Conservation (phyloP, 2,888 invertebrate species). For the Hypomecis atomaria region DNA sequence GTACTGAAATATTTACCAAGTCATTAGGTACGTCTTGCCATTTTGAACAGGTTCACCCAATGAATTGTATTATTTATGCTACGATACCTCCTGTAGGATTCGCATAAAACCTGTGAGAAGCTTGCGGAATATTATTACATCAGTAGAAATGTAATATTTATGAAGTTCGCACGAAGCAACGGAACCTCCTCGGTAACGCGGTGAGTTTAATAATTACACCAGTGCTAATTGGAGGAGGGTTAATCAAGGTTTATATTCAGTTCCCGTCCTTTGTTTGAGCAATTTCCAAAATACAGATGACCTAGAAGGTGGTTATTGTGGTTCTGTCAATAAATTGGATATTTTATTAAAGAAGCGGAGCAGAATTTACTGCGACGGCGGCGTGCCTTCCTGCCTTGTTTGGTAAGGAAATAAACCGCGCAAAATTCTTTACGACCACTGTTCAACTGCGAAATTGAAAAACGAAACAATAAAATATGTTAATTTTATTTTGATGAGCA, state of each 20-base stretch:
- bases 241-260: constrained; percentile 31
- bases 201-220: constrained; percentile 43
- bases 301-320: constrained; percentile 46
- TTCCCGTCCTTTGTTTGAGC: constrained; percentile 15
- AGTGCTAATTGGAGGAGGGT: constrained; percentile 40
- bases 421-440: constrained; percentile 59
- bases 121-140: constrained; percentile 40
- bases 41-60: constrained; percentile 8
- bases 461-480: constrained; percentile 37
- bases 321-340: constrained; percentile 61
- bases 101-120: constrained; percentile 33
- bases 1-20: too few relatives aligned
- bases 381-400: constrained; percentile 50
- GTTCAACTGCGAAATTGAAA: constrained; percentile 51
- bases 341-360: constrained; percentile 56
- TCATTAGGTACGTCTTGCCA: not conserved
- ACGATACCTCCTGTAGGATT: constrained; percentile 34
- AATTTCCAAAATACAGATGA: constrained; percentile 39
- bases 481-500: constrained; percentile 28
- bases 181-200: constrained; percentile 38
- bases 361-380: constrained; percentile 59
- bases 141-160: constrained; percentile 40
- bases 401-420: constrained; percentile 57
- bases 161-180: constrained; percentile 40
- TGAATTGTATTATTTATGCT: constrained; percentile 47